These are phyloP conservation scores for Epinotia bilunana DNA, from an alignment of 2,888 invertebrate genomes.

Conservation along the genomic window DNA sequence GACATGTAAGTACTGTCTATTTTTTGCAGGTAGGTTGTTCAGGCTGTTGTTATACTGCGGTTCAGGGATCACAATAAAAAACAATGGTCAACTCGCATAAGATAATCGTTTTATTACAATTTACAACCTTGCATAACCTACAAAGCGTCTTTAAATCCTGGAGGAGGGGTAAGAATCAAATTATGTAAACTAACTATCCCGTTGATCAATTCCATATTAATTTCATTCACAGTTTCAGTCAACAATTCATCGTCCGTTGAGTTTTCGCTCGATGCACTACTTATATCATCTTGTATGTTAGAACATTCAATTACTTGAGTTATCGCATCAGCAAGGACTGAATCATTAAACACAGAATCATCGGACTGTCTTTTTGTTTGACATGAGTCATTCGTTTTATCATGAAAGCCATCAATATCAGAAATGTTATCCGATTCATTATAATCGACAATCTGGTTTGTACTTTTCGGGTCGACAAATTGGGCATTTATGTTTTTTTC, in stretches of 20 bases:
- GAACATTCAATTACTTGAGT: constrained; percentile 72
- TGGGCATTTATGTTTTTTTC: constrained; percentile 19
- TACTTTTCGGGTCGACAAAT: constrained; percentile 1
- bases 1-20: too few relatives aligned
- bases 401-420: constrained; percentile 46
- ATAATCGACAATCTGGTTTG: constrained; percentile 12
- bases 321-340: constrained; percentile 67
- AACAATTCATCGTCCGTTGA: constrained; percentile 67
- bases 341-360: constrained; percentile 47
- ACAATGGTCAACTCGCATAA: not conserved
- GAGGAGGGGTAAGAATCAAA: constrained; percentile 33
- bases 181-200: constrained; percentile 20
- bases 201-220: constrained; percentile 60
- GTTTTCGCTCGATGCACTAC: constrained; percentile 48
- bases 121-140: not conserved
- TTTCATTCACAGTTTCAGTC: constrained; percentile 67
- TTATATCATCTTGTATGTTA: not conserved
- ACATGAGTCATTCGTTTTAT: constrained; percentile 4
- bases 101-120: not conserved
- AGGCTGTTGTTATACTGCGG: too few relatives aligned
- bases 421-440: constrained; percentile 46
- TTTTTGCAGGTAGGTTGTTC: too few relatives aligned
- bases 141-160: constrained; percentile 35
- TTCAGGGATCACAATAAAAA: not conserved
- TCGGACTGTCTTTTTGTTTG: constrained; percentile 27